Evolutionary conservation across 1,140 invertebrate species (phyloP), one percentile per base, ranked within the genome.

Genomic region (Lordiphosa clarofinis): DNA sequence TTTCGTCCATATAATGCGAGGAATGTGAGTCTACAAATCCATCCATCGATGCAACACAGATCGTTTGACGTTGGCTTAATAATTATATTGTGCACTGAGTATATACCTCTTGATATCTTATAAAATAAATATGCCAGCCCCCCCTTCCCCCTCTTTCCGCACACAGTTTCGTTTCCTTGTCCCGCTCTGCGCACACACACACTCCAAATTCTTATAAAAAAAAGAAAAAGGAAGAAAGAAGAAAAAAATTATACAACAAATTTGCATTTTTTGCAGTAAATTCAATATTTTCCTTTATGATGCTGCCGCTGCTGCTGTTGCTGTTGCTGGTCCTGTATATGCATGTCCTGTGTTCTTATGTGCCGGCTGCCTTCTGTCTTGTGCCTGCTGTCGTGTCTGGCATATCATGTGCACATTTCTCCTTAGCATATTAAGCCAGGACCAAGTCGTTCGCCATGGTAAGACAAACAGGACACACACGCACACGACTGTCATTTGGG

Each of bases 251-350:
- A 24, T 24, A 24, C 21, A 59, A 50, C 36, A 81, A 82, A 82
- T 82, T 82, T 76, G 76, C 76, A 82, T 82, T 82, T 76, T 70
- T 69, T 82, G 60, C 72, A 82, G 72, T 68, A 82, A 82, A 82
- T 76, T 82, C 76, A 82, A 82, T 82, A 82, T 82, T 82, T 73
- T 73, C 71, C 78, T 81, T 81, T 81, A 76, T 81, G 76, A 72
- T 76, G 76, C 72, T 53, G 39, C 56, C 58, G 56, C 72, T 3
- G 15, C 3, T 3, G 15, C 15, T 15, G 15, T 3, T 15, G 15
- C 15, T 15, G 15, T 15, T 15, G 15, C 15, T 15, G 15, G 15
- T 15, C 15, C 36, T 63, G 56, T 12, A n/a, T 24, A 4, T 46
- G 47, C 13, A 13, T 13, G 35, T 28, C 33, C 37, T 44, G 40